A percentile compares a stretch with the other conserved stretches of the same genome.
Evolutionary conservation across 2,797 vertebrate species (phyloP).

Genomic region (Heterohyrax brucei): DNA sequence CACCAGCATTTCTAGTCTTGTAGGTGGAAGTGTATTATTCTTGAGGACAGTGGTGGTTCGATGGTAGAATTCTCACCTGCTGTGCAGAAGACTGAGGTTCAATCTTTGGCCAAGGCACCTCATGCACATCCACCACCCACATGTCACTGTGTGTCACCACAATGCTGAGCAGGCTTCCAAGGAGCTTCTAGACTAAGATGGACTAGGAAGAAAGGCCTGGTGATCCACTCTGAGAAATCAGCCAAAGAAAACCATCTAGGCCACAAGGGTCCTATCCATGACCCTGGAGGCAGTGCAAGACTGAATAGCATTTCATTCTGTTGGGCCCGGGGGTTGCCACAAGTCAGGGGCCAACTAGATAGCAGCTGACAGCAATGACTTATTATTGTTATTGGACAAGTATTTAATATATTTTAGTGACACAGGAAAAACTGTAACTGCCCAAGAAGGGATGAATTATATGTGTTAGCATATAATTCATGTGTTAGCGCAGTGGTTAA

Average conservation of each 20-base stretch:
- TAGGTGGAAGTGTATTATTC: no score
- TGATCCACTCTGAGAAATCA: background rate
- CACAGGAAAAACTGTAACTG: background rate
- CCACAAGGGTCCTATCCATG: background rate
- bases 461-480: background rate
- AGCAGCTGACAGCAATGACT: background rate
- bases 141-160: background rate
- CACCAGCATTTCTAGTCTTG: no score
- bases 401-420: background rate
- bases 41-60: background rate
- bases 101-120: background rate
- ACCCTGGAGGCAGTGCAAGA: background rate
- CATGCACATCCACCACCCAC: background rate
- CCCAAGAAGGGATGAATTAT: background rate
- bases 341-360: background rate
- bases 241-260: background rate
- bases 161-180: background rate
- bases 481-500: no score
- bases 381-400: background rate
- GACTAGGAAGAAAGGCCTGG: no score
- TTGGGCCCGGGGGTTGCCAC: background rate
- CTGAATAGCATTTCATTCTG: background rate
- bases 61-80: background rate
- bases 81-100: background rate
- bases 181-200: background rate